Base-by-base conservation (phyloP, 2,888 invertebrate species). In the Caenorhabditis sp. region DNA sequence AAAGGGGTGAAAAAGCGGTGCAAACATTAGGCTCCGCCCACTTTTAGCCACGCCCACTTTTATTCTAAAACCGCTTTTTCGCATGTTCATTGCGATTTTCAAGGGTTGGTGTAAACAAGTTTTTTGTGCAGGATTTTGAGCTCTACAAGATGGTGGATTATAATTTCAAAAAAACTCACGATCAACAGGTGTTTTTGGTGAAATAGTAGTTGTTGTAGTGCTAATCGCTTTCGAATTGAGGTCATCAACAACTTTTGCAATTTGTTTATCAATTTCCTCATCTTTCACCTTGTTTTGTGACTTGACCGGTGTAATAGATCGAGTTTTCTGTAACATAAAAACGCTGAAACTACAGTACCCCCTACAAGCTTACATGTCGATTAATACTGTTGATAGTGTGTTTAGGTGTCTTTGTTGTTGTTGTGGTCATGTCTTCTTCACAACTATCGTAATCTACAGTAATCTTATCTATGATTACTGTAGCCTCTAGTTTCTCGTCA, bases 401-500 rank as follows among this genome's bases (percentile, higher is more conserved):
- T 36, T 36, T 27, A 65, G 61, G 24, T 69, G 61, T 8, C 65
- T 62, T 43, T 53, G 61, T 21, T 50, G 57, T 31, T 69, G 64
- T 57, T 60, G 17, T n/a, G n/a, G n/a, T n/a, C n/a, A n/a, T n/a
- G n/a, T n/a, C 6, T 61, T 59, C 26, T 59, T 69, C 66, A 64
- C 71, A 69, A 37, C 64, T 58, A 36, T 72, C 76, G 67, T 67
- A 72, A 53, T 72, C 67, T 37, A 72, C 72, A 24, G 60, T 66
- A 67, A 72, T 72, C n/a, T 63, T 63, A 63, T 72, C 72, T 64
- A 72, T 66, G 60, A 72, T 67, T 51, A 72, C 64, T 43, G 72
- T 72, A 31, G 72, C 66, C 62, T 72, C 72, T 24, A 50, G 58
- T 24, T 64, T 62, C 51, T 69, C 69, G 58, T 73, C 70, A 24